Conservation (phyloP, 1,140 invertebrate genomes). For the Neelides sp. region DNA sequence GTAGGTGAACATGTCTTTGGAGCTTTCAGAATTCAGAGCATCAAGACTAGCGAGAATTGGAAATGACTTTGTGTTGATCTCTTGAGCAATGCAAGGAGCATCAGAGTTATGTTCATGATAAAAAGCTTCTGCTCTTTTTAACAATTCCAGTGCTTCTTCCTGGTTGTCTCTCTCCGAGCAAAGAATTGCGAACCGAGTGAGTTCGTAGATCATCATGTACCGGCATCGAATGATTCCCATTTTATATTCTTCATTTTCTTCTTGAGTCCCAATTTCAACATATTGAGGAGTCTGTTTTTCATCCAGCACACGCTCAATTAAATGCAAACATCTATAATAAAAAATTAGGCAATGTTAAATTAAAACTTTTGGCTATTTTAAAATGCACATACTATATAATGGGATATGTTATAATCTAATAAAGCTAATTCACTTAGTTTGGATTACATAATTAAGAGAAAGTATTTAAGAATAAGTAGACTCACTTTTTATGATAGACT, state of each 20-base stretch:
- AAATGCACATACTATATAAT: too few relatives aligned
- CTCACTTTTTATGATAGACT: conserved; percentile 19
- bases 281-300: background rate
- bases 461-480: background rate
- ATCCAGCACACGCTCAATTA: conserved; percentile 5
- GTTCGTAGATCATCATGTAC: conserved; percentile 26
- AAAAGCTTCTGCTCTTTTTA: conserved; percentile 25
- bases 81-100: background rate
- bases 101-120: conserved; percentile 15
- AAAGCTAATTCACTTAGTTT: too few relatives aligned
- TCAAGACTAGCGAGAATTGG: conserved; percentile 12
- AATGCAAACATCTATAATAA: conserved; percentile 11
- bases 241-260: conserved; percentile 13
- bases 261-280: background rate
- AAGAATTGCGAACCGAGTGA: conserved; percentile 25
- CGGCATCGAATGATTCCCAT: conserved; percentile 4
- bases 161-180: conserved; percentile 27
- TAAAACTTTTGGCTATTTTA: too few relatives aligned
- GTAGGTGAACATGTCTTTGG: conserved; percentile 27
- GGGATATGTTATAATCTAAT: too few relatives aligned
- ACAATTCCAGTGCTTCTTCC: conserved; percentile 16
- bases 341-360: too few relatives aligned
- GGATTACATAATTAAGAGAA: too few relatives aligned
- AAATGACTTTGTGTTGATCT: too few relatives aligned
- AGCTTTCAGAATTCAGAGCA: conserved; percentile 26